phyloP scores from a whole-genome alignment of 2,797 vertebrate species.

The Strix occidentalis region DNA sequence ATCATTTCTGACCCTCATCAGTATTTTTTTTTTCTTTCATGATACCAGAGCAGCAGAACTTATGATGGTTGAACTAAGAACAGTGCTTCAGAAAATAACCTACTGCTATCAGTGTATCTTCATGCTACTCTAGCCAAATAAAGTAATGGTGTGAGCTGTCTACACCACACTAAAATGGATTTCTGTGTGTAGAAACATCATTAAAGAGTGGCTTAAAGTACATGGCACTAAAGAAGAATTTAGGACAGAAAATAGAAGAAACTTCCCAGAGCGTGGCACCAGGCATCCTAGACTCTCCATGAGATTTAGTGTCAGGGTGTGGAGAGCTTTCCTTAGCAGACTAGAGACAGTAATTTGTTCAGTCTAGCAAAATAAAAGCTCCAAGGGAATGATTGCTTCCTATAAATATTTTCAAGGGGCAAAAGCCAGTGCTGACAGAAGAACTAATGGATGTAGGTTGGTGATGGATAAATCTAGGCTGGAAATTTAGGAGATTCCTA shows the following conservation, averaged over 20 bases:
- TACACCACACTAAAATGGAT: background rate
- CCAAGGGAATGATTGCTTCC: background rate
- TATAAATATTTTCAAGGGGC: conserved; percentile 20
- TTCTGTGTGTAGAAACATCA: background rate
- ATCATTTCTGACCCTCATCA: background rate
- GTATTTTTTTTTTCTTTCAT: background rate
- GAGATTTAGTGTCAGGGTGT: background rate
- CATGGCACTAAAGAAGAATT: background rate
- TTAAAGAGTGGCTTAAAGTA: background rate
- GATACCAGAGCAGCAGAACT: background rate
- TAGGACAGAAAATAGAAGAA: background rate
- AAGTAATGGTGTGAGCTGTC: background rate
- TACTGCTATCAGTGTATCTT: background rate
- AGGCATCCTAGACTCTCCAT: background rate
- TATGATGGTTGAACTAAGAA: background rate
- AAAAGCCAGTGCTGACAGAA: background rate
- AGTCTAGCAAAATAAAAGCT: background rate
- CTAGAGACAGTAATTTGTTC: background rate
- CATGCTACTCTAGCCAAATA: background rate
- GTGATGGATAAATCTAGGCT: background rate
- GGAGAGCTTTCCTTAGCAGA: background rate
- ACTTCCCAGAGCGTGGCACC: background rate
- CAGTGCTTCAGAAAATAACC: background rate
- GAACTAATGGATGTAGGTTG: background rate
- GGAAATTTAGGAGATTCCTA: background rate